Evolutionary conservation across 2,113 vertebrate species (phyloP).

Genomic region (Glaucomys volans): DNA sequence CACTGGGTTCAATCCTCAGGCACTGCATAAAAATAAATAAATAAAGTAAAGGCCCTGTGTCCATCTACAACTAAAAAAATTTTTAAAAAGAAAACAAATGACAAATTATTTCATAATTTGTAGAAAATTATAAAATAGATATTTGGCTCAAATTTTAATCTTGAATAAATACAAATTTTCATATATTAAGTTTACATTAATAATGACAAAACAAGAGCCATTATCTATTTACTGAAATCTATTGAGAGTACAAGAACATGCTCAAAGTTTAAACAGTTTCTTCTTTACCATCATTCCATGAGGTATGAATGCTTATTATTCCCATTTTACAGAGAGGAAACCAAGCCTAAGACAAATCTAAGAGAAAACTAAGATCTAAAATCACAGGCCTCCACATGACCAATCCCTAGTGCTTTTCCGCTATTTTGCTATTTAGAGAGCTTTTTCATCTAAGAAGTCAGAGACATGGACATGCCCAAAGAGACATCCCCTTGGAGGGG

Average conservation of each 20-base stretch:
- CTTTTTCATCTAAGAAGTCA: constrained; percentile 62
- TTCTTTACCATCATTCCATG: constrained; percentile 27
- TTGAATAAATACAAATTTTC: constrained; percentile 49
- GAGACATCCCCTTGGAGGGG: constrained; percentile 37
- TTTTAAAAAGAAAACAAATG: constrained; percentile 42
- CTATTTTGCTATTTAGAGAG: constrained; percentile 19
- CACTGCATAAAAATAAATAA: too few relatives aligned
- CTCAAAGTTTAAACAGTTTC: constrained; percentile 22
- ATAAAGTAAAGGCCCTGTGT: too few relatives aligned
- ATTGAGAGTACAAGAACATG: neutral
- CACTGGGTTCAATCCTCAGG: too few relatives aligned
- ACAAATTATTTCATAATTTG: constrained; percentile 44
- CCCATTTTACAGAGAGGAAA: constrained; percentile 40
- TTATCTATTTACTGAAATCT: constrained; percentile 37
- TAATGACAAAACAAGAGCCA: constrained; percentile 42
- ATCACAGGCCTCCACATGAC: neutral
- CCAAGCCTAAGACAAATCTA: neutral
- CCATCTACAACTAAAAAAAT: too few relatives aligned
- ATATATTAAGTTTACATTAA: constrained; percentile 43
- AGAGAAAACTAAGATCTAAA: constrained; percentile 33
- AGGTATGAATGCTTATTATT: constrained; percentile 39
- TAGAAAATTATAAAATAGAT: constrained; percentile 30
- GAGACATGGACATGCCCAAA: constrained; percentile 7
- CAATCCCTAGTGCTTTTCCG: neutral
- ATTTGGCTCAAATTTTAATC: constrained; percentile 43